phyloP scores from a whole-genome alignment of 2,888 invertebrate genomes.

The Metallyticus violacea region DNA sequence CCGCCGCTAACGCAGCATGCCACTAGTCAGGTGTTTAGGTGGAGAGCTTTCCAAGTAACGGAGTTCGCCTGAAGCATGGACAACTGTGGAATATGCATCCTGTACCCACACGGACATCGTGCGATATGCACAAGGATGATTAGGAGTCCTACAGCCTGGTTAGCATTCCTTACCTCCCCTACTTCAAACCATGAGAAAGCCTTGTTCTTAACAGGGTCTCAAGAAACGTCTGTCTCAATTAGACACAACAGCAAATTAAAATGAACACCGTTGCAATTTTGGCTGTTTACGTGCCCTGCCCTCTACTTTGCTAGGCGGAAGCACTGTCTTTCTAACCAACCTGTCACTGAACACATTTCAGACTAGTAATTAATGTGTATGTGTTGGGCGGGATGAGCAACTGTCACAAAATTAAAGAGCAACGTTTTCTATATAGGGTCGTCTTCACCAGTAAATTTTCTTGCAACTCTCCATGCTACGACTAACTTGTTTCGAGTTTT shows the following conservation, averaged over 20 bases:
- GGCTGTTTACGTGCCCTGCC: neutral
- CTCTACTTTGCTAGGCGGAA: neutral
- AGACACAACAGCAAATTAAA: neutral
- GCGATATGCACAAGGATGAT: neutral
- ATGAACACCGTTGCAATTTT: neutral
- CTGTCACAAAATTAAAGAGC: neutral
- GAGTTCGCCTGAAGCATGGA: neutral
- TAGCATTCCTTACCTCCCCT: neutral
- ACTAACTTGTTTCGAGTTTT: too few species aligned
- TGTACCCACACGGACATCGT: neutral
- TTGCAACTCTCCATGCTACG: too few species aligned
- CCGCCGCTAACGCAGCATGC: too few species aligned
- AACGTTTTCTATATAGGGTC: neutral
- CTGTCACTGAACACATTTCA: neutral
- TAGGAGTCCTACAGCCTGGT: neutral
- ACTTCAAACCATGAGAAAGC: too few species aligned
- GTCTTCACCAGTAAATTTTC: neutral
- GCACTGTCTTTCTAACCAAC: neutral
- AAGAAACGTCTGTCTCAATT: neutral
- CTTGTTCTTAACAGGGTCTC: neutral
- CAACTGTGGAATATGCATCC: neutral
- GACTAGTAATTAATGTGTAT: neutral
- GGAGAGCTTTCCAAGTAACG: neutral
- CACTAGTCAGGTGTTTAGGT: neutral
- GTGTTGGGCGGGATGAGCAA: neutral